Conservation (phyloP, 2,797 vertebrate species). For the Leptoclinus maculatus region DNA sequence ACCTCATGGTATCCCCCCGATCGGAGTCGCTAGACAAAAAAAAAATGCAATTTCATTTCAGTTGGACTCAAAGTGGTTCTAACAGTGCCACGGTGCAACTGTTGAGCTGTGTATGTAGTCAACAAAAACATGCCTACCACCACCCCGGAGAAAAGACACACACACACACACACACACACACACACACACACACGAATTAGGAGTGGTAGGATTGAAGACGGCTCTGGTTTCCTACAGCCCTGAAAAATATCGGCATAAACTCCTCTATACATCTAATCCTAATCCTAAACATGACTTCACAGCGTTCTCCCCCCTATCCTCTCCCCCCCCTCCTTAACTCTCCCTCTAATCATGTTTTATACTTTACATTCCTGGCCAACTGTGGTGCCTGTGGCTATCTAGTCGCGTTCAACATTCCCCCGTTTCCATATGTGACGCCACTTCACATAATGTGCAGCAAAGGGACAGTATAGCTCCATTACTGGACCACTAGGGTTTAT, state of each 20-base stretch:
- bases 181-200: slow-evolving; percentile 14
- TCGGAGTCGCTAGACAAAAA: neutral
- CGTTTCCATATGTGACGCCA: slow-evolving; percentile 63
- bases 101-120: slow-evolving; percentile 28
- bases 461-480: slow-evolving; percentile 45
- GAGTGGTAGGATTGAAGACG: slow-evolving; percentile 23
- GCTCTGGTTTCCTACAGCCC: slow-evolving; percentile 59
- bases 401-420: slow-evolving; percentile 62
- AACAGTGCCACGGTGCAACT: neutral
- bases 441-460: slow-evolving; percentile 51
- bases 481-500: slow-evolving; percentile 52
- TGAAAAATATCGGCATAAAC: slow-evolving; percentile 54
- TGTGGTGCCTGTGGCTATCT: slow-evolving; percentile 74
- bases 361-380: slow-evolving; percentile 69
- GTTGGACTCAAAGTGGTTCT: neutral
- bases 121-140: slow-evolving; percentile 13
- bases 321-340: slow-evolving; percentile 13
- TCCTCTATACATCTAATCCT: slow-evolving; percentile 58
- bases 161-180: neutral
- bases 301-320: slow-evolving; percentile 35
- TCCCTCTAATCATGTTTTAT: slow-evolving; percentile 70
- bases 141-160: neutral
- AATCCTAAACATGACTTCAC: slow-evolving; percentile 77
- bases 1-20: neutral
- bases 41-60: neutral